Conservation (phyloP, 2,797 vertebrate genomes). For the Masticophis lateralis region DNA sequence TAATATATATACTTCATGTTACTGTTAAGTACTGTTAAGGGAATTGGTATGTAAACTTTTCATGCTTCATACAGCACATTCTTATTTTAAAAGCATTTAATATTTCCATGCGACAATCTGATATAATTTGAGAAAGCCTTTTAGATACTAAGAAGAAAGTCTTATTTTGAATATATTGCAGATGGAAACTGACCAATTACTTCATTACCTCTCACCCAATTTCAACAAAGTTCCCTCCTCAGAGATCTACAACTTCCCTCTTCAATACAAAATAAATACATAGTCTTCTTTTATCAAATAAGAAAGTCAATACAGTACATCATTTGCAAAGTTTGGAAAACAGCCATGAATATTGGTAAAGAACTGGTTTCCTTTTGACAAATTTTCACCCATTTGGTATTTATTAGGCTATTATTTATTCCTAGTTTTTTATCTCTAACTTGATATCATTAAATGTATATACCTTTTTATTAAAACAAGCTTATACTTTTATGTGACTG, state of each 20-base stretch:
- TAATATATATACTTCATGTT: neutral
- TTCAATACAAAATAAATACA: neutral
- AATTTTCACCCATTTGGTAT: neutral
- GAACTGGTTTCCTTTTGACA: neutral
- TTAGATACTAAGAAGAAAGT: neutral
- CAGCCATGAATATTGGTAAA: neutral
- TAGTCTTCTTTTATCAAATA: neutral
- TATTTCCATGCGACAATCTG: neutral
- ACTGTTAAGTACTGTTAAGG: neutral
- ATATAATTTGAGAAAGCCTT: neutral
- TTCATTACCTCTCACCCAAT: neutral
- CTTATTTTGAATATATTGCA: neutral
- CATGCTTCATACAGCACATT: neutral
- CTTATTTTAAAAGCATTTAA: neutral
- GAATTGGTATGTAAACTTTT: neutral
- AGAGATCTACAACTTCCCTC: neutral
- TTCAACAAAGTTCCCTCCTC: neutral
- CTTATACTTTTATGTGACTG: constrained; percentile 15
- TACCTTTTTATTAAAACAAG: neutral
- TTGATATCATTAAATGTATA: neutral
- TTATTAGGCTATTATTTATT: neutral
- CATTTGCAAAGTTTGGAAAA: neutral
- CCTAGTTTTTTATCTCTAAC: neutral
- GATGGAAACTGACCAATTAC: neutral
- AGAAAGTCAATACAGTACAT: neutral